phyloP scores from a whole-genome alignment of 1,140 invertebrate species.

The Drosophila persimilis region DNA sequence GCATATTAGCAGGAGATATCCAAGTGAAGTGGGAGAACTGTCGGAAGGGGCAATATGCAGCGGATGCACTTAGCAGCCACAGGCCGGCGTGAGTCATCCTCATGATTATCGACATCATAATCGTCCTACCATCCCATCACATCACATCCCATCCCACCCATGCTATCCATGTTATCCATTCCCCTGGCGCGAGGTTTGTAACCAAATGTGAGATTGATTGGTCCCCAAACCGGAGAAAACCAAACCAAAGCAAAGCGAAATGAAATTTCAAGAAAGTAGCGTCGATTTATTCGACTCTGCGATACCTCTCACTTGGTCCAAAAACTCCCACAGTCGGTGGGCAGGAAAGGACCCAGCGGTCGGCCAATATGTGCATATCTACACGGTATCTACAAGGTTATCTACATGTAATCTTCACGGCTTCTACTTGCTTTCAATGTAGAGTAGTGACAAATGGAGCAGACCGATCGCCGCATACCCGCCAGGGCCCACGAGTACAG shows the following conservation, averaged over 20 bases:
- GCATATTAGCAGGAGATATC: too few relatives aligned
- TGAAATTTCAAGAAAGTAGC: background rate
- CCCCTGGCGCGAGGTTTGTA: slow-evolving; percentile 12
- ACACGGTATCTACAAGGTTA: too few relatives aligned
- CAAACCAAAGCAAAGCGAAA: slow-evolving; percentile 11
- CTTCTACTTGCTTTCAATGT: too few relatives aligned
- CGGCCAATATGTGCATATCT: too few relatives aligned
- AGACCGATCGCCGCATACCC: background rate
- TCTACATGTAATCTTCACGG: too few relatives aligned
- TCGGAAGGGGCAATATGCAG: slow-evolving; percentile 12
- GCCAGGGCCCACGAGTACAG: background rate
- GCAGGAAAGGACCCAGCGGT: too few relatives aligned
- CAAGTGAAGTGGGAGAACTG: background rate
- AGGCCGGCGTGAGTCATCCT: slow-evolving; percentile 37
- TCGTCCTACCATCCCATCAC: slow-evolving; percentile 13
- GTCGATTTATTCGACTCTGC: slow-evolving; percentile 1
- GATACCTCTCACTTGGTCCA: too few relatives aligned
- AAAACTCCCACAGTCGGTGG: too few relatives aligned
- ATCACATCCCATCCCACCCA: background rate
- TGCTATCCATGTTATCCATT: too few relatives aligned
- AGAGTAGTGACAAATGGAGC: too few relatives aligned
- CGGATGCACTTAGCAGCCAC: slow-evolving; percentile 39
- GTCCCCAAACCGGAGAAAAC: slow-evolving; percentile 14
- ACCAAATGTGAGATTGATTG: slow-evolving; percentile 53
- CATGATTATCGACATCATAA: slow-evolving; percentile 45